These are phyloP conservation scores for Calyptommatus sinebrachiatus DNA, from an alignment of 2,113 vertebrate species.

Conservation along the genomic window DNA sequence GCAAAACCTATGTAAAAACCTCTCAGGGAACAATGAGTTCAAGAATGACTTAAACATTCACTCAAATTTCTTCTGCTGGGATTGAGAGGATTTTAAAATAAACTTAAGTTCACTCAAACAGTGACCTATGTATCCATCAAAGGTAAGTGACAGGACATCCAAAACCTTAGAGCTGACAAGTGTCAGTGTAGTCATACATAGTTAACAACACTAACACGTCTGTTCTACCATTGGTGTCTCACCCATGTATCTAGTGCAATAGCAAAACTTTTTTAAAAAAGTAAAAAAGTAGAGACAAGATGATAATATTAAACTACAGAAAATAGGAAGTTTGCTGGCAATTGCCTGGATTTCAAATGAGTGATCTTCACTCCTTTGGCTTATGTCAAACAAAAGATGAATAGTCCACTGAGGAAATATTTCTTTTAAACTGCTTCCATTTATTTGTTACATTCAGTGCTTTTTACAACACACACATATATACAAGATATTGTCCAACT, in stretches of 20 bases:
- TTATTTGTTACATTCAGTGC: constrained; percentile 57
- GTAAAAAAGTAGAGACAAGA: constrained; percentile 29
- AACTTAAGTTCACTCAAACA: not conserved
- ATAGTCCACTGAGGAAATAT: constrained; percentile 48
- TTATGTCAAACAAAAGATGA: constrained; percentile 52
- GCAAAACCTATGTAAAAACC: not conserved
- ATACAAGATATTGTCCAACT: constrained; percentile 54
- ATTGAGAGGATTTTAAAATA: not conserved
- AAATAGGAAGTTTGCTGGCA: constrained; percentile 38
- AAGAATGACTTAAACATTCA: not conserved
- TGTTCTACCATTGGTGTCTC: constrained; percentile 17
- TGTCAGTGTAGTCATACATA: constrained; percentile 13
- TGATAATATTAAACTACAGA: constrained; percentile 33
- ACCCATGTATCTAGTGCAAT: constrained; percentile 31
- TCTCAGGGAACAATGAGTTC: not conserved
- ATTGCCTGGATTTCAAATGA: constrained; percentile 39
- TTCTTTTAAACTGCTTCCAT: constrained; percentile 57
- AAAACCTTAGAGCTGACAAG: constrained; percentile 27
- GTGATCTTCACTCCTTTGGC: constrained; percentile 46
- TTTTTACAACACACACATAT: constrained; percentile 33
- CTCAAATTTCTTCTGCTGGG: not conserved
- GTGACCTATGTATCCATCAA: not conserved
- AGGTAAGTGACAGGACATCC: constrained; percentile 29
- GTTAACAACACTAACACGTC: constrained; percentile 33
- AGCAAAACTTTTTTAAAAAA: too few relatives aligned